Evolutionary conservation across 35 echinoderm and acorn worm genomes (phyloP), one percentile per base, ranked within the genome.

Genomic region (Chiridota heheva): DNA sequence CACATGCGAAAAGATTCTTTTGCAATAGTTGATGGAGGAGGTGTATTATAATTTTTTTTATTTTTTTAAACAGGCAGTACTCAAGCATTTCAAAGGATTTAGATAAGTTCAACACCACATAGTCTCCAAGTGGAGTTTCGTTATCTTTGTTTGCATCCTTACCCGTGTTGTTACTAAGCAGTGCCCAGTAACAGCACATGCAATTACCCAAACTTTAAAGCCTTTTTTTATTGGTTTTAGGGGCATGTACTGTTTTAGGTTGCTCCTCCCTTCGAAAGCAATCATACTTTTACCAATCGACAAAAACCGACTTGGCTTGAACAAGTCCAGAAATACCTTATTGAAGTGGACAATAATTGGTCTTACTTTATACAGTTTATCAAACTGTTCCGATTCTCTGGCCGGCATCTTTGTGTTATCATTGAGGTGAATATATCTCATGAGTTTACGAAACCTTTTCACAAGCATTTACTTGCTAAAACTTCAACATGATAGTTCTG

Each of bases 201-300:
- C 68, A 18, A 44, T 44, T 4, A 44, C 13, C 40, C 68, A 71
- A 44, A 71, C 16, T 44, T 44, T 71, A 43, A 71, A 44, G 17
- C 68, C 68, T 71, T 43, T 5, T 7, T 69, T 69, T 4, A 64
- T 44, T 71, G 40, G 68, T 44, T 71, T 71, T 1, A 42, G 37
- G 42, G 68, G 40, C 38, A 44, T 44, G 13, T 71, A 71, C 68
- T 71, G 40, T 26, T 38, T 71, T 0, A 44, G 39, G 68, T 20
- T 44, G 25, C 17, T 42, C 40, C 40, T 71, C 25, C 68, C 68
- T 71, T 71, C 47, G 27, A 71, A 43, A 8, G 37, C 17, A 42
- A 71, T 44, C 68, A 71, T 71, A 17, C 38, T 71, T 71, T 42
- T 43, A 71, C 47, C 68, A 71, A 71, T n/a, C 47, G 68, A 41